Percentiles rank a stretch among this genome's conserved stretches.
Conservation (phyloP, 37 sponge, comb jelly and placozoan species). For the Haliclona indistincta region DNA sequence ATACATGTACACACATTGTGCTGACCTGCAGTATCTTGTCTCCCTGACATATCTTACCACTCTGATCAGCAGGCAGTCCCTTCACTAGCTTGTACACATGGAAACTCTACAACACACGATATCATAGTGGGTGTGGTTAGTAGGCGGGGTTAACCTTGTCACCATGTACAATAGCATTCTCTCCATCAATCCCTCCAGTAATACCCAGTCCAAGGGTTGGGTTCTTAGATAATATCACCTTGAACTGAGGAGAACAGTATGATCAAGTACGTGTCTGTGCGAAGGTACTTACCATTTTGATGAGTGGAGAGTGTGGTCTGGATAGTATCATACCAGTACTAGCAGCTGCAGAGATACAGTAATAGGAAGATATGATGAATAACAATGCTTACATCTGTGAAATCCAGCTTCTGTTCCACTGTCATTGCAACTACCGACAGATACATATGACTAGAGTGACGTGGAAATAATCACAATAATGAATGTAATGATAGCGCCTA, state of each 20-base stretch:
- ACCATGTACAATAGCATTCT: slow-evolving; percentile 23
- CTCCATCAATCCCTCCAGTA: slow-evolving; percentile 49
- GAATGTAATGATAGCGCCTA: no score
- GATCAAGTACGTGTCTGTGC: no score
- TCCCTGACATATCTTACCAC: slow-evolving; percentile 37
- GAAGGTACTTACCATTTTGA: no score
- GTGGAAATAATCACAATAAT: no score
- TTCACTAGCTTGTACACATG: slow-evolving; percentile 44
- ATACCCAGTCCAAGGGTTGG: slow-evolving; percentile 47
- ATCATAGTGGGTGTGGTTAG: background rate
- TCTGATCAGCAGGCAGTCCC: slow-evolving; percentile 25
- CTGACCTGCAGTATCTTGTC: slow-evolving; percentile 46
- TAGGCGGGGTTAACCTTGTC: slow-evolving; percentile 23
- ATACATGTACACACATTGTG: background rate
- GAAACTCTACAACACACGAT: slow-evolving; percentile 19
- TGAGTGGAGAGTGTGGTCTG: no score
- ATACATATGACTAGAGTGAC: no score
- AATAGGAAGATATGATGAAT: background rate
- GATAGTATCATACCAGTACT: background rate
- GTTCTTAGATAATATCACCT: slow-evolving; percentile 28
- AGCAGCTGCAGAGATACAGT: background rate
- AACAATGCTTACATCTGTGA: no score
- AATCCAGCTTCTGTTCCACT: no score
- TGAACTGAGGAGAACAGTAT: slow-evolving; percentile 12
- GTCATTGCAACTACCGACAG: no score